phyloP scores from a whole-genome alignment of 1,140 invertebrate species.

The Zaprionus nigranus region DNA sequence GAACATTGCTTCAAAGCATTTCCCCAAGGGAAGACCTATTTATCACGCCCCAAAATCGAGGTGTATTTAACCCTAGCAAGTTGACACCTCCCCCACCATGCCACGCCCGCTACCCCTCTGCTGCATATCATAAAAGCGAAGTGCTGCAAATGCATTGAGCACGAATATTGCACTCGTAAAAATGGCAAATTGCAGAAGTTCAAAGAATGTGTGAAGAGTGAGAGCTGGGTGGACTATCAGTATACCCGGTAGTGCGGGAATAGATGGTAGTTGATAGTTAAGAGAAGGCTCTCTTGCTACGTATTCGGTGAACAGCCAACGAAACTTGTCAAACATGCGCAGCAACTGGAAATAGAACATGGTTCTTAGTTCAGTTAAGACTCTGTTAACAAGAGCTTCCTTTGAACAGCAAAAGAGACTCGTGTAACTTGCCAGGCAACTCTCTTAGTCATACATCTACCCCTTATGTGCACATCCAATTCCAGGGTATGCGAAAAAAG shows the following conservation, averaged over 20 bases:
- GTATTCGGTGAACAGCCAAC: too few species aligned
- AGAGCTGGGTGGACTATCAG: not conserved
- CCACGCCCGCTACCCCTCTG: not conserved
- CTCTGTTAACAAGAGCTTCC: too few species aligned
- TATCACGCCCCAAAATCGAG: slow-evolving; percentile 11
- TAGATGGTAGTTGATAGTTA: not conserved
- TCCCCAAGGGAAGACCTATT: slow-evolving; percentile 22
- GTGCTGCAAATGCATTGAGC: slow-evolving; percentile 27
- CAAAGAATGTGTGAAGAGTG: not conserved
- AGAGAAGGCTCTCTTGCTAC: too few species aligned
- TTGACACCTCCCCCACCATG: not conserved
- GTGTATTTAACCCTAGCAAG: slow-evolving; percentile 32
- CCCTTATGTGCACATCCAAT: not conserved
- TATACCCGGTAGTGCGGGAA: slow-evolving; percentile 4
- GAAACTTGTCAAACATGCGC: too few species aligned
- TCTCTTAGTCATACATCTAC: not conserved
- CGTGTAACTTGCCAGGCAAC: not conserved
- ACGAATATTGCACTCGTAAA: slow-evolving; percentile 21
- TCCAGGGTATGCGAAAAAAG: slow-evolving; percentile 33
- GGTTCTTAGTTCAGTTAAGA: too few species aligned
- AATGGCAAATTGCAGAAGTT: slow-evolving; percentile 10
- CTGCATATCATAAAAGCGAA: slow-evolving; percentile 21
- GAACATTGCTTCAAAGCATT: slow-evolving; percentile 12
- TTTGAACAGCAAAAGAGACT: not conserved
- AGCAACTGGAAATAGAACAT: too few species aligned